phyloP scores from a whole-genome alignment of 1,140 invertebrate species.

The Papilio dardanus region DNA sequence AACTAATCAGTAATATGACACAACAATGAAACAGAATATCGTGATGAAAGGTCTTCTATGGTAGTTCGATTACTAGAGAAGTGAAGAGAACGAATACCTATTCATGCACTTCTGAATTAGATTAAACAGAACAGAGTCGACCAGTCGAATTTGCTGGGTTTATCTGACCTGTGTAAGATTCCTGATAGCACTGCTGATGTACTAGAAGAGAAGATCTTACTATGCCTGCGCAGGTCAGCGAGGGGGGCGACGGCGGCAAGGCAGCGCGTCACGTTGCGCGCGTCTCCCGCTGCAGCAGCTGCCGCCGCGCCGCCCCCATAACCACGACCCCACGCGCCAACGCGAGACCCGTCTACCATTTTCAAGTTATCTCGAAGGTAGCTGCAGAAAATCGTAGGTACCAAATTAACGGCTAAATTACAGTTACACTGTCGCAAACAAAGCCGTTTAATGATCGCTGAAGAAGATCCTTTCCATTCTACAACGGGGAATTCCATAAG shows the following conservation, averaged over 20 bases:
- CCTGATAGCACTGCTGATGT: background rate
- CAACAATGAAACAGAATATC: too few relatives aligned
- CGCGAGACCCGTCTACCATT: constrained; percentile 88
- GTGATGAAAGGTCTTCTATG: too few relatives aligned
- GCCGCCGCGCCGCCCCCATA: constrained; percentile 89
- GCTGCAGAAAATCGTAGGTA: constrained; percentile 70
- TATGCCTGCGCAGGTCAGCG: constrained; percentile 90
- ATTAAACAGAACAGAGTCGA: too few relatives aligned
- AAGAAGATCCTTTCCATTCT: too few relatives aligned
- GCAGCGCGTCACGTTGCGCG: constrained; percentile 88
- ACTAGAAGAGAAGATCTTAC: constrained; percentile 80
- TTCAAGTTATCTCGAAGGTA: constrained; percentile 88
- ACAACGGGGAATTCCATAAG: background rate
- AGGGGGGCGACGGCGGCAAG: constrained; percentile 92
- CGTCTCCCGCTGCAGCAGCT: constrained; percentile 89
- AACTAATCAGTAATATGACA: too few relatives aligned
- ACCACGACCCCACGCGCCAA: constrained; percentile 88
- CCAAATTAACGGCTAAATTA: background rate
- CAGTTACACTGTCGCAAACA: background rate
- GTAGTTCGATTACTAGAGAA: too few relatives aligned
- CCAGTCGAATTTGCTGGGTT: too few relatives aligned
- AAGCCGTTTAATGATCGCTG: too few relatives aligned
- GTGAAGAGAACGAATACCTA: too few relatives aligned
- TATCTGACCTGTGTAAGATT: too few relatives aligned
- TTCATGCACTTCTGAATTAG: too few relatives aligned